These are phyloP conservation scores for Eriosoma lanigerum DNA, from an alignment of 1,140 invertebrate genomes.

Conservation along the genomic window DNA sequence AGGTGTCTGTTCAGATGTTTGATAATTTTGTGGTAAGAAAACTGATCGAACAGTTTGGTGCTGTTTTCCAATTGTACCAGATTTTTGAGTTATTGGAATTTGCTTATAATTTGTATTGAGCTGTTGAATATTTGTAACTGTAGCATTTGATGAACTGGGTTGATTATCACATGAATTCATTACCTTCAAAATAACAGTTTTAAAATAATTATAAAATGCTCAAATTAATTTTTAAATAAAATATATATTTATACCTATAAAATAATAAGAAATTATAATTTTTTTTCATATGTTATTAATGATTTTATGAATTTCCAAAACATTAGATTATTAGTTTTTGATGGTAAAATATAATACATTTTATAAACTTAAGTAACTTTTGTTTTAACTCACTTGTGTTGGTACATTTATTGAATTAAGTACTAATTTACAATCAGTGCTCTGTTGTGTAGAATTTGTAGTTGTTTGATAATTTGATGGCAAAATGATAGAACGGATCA, in stretches of 20 bases:
- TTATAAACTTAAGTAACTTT: too few relatives aligned
- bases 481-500: slow-evolving; percentile 29
- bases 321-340: too few relatives aligned
- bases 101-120: slow-evolving; percentile 27
- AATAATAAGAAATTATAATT: too few relatives aligned
- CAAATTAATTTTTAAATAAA: too few relatives aligned
- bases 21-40: slow-evolving; percentile 33
- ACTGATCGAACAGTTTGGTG: slow-evolving; percentile 23
- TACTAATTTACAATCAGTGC: slow-evolving; percentile 34
- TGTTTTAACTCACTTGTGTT: slow-evolving; percentile 9
- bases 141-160: not conserved
- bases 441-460: not conserved
- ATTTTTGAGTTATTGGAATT: slow-evolving; percentile 34
- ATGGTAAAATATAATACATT: too few relatives aligned
- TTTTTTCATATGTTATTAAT: too few relatives aligned
- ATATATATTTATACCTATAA: not conserved
- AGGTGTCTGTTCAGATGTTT: slow-evolving; percentile 8
- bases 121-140: slow-evolving; percentile 25
- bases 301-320: too few relatives aligned
- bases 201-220: not conserved
- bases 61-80: slow-evolving; percentile 5
- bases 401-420: slow-evolving; percentile 26
- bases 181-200: not conserved
- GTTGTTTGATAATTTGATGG: slow-evolving; percentile 33
- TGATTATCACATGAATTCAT: not conserved